Evolutionary conservation across 2,797 vertebrate genomes (phyloP).

Genomic region (Tarsius wallacei): DNA sequence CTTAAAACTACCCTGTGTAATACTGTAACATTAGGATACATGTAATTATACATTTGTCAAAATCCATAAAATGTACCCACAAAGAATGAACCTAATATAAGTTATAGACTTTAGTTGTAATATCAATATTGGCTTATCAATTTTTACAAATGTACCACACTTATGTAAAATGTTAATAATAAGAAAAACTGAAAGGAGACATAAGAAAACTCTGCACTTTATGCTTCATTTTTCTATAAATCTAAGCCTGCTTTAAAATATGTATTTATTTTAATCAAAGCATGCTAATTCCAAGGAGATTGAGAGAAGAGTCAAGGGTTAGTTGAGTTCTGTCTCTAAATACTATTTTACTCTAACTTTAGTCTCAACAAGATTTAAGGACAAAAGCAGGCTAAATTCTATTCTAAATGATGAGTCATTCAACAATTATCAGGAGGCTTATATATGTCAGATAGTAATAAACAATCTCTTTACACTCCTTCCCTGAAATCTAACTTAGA

Average conservation of each 20-base stretch:
- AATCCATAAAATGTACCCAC: not conserved
- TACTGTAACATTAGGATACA: not conserved
- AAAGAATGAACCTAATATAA: not conserved
- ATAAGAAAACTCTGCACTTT: not conserved
- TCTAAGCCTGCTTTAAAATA: not conserved
- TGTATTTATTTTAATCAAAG: not conserved
- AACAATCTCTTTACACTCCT: not conserved
- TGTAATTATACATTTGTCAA: not conserved
- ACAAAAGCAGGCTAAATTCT: not conserved
- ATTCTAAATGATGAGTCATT: not conserved
- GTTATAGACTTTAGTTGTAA: not conserved
- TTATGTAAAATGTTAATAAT: not conserved
- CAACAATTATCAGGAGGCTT: not conserved
- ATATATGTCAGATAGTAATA: not conserved
- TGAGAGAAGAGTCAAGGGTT: not conserved
- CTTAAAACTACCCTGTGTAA: not conserved
- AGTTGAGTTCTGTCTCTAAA: not conserved
- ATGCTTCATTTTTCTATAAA: not conserved
- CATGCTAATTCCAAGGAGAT: not conserved
- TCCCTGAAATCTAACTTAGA: not conserved
- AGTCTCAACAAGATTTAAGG: not conserved
- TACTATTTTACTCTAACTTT: not conserved
- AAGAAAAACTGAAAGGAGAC: not conserved
- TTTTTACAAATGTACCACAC: not conserved
- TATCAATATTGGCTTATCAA: no score